Evolutionary conservation across 2,113 vertebrate species (phyloP).

Genomic region (Heterochromis multidens): DNA sequence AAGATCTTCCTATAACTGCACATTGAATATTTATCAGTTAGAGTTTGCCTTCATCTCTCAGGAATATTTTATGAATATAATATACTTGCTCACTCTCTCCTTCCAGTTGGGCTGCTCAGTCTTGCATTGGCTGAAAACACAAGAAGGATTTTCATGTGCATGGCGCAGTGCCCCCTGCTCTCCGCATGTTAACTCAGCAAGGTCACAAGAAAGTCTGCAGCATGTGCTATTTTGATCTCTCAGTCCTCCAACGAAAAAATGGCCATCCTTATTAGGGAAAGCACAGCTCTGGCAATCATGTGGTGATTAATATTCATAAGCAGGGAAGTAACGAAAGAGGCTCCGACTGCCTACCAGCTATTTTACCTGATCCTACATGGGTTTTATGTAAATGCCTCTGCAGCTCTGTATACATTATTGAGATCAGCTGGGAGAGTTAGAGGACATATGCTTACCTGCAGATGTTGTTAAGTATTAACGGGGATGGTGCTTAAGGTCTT

Average conservation of each 20-base stretch:
- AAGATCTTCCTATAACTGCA: slow-evolving; percentile 17
- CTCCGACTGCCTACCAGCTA: slow-evolving; percentile 31
- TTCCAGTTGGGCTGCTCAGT: neutral
- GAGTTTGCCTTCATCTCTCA: slow-evolving; percentile 13
- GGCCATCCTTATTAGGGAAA: slow-evolving; percentile 17
- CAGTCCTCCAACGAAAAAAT: slow-evolving; percentile 7
- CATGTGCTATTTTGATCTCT: slow-evolving; percentile 35
- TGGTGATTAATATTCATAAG: slow-evolving; percentile 62
- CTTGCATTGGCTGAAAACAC: slow-evolving; percentile 11
- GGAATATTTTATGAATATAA: slow-evolving; percentile 21
- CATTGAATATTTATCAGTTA: slow-evolving; percentile 44
- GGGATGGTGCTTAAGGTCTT: slow-evolving; percentile 22
- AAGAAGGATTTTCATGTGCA: neutral
- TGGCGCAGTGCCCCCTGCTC: slow-evolving; percentile 14
- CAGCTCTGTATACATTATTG: slow-evolving; percentile 55
- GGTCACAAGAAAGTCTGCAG: slow-evolving; percentile 37
- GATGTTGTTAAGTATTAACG: slow-evolving; percentile 40
- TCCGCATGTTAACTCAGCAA: slow-evolving; percentile 37
- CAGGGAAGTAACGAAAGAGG: neutral
- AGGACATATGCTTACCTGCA: slow-evolving; percentile 34
- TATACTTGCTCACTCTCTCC: neutral
- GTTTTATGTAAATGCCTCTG: slow-evolving; percentile 53
- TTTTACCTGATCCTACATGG: slow-evolving; percentile 49
- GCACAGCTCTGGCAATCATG: slow-evolving; percentile 28
- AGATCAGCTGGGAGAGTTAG: slow-evolving; percentile 36